Evolutionary conservation across 2,797 vertebrate genomes (phyloP).

Genomic region (Rhyacichthys aspro): DNA sequence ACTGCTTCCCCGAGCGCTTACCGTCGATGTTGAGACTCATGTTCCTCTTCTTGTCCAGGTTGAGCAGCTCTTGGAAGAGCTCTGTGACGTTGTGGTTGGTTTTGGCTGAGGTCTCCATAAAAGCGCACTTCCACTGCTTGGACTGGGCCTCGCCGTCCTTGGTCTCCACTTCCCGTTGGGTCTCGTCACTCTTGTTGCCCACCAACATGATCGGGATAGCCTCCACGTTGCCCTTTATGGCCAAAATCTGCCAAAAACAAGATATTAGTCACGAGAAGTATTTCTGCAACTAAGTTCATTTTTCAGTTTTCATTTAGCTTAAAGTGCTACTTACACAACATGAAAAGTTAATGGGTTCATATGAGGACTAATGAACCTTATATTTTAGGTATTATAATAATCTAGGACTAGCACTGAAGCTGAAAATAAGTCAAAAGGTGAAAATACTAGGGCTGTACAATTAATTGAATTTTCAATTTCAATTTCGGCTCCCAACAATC

Average conservation of each 20-base stretch:
- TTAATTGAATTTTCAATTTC: too few species aligned
- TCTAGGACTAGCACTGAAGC: too few species aligned
- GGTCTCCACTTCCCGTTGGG: slow-evolving; percentile 92
- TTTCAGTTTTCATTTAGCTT: not conserved
- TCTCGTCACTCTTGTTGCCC: slow-evolving; percentile 97
- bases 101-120: slow-evolving; percentile 99
- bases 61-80: slow-evolving; percentile 98
- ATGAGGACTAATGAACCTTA: too few species aligned
- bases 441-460: too few species aligned
- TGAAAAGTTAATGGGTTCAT: too few species aligned
- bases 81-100: slow-evolving; percentile 98
- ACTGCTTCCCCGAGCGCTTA: slow-evolving; percentile 93
- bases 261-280: not conserved
- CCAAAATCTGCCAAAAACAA: slow-evolving; percentile 78
- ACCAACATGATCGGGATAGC: slow-evolving; percentile 97
- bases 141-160: slow-evolving; percentile 92
- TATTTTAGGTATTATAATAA: too few species aligned
- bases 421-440: too few species aligned
- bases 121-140: slow-evolving; percentile 95
- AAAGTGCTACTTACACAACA: not conserved
- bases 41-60: slow-evolving; percentile 93
- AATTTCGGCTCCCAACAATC: too few species aligned
- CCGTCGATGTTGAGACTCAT: slow-evolving; percentile 95
- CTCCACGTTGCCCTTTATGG: slow-evolving; percentile 94
- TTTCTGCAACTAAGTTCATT: not conserved